Percentiles rank a stretch among this genome's conserved stretches.
phyloP scores from a whole-genome alignment of 2,888 invertebrate genomes.

The Hypercompe scribonia region DNA sequence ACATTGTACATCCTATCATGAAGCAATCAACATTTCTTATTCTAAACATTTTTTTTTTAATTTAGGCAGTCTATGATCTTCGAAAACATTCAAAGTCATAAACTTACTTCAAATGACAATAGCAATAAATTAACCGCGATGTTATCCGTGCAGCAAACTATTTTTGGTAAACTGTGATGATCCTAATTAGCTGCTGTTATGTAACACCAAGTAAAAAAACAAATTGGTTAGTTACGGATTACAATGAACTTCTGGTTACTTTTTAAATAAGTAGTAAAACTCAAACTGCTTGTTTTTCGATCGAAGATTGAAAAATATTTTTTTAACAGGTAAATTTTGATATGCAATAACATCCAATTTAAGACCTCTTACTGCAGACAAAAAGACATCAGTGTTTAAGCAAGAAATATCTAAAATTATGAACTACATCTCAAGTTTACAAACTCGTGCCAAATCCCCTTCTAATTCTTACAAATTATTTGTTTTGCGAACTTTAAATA shows the following conservation, averaged over 20 bases:
- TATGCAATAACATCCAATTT: neutral
- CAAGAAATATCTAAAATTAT: conserved; percentile 24
- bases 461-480: conserved; percentile 48
- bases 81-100: neutral
- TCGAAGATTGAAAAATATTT: neutral
- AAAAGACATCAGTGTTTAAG: conserved; percentile 8
- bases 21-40: too few species aligned
- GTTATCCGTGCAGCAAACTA: neutral
- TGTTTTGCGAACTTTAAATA: conserved; percentile 46
- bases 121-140: neutral
- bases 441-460: conserved; percentile 26
- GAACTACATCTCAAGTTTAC: conserved; percentile 21
- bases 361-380: neutral
- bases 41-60: too few species aligned
- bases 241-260: neutral
- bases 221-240: neutral
- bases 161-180: neutral
- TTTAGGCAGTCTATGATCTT: neutral
- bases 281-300: neutral
- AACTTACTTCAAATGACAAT: neutral
- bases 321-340: neutral
- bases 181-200: neutral
- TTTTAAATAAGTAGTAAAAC: neutral
- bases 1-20: too few species aligned
- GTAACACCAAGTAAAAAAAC: neutral